Base-by-base conservation (phyloP, 2,113 vertebrate species). In the Planiliza haematocheilus region DNA sequence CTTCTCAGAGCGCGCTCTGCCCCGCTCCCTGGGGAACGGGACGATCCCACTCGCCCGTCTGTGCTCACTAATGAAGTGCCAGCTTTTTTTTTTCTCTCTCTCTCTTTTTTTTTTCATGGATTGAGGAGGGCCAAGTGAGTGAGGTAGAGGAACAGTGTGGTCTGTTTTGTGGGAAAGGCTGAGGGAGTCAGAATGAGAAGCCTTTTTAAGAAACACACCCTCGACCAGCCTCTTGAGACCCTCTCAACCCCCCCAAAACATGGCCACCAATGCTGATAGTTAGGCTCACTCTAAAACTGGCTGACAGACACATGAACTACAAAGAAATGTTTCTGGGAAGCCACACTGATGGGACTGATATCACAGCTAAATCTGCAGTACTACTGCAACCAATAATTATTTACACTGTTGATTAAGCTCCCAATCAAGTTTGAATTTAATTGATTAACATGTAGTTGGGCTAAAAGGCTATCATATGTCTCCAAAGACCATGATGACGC, bases 1-100 rank as follows among this genome's bases (percentile, higher is more conserved):
- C 91, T 81, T 89, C 83, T 88, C 75, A 57, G 86, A 80, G 79
- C 78, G 73, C 56, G 65, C 82, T 77, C 75, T 52, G 61, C 72
- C 87, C 64, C 8, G n/a, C 87, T 48, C 83, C 69, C 70, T 61
- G 86, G 86, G 49, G 81, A 82, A 68, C 30, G 65, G 81, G 88
- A 77, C 82, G 56, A 92, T 92, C 92, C 92, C 91, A 91, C 90
- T 89, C 86, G 79, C 86, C 91, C 87, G 91, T 85, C 90, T 85
- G 91, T 91, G 89, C 91, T 85, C 20, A 55, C 82, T 93, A 93
- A 93, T 91, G 87, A 93, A 93, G 90, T 89, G 90, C 90, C 85
- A 89, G 87, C 53, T 86, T 83, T 76, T 72, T 63, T 58, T 45
- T 75, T 10, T 46, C 49, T 52, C 37, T 36, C 21, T 36, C 38